Evolutionary conservation across 2,113 vertebrate genomes (phyloP).

Genomic region (Epinephelus cyanopodus): DNA sequence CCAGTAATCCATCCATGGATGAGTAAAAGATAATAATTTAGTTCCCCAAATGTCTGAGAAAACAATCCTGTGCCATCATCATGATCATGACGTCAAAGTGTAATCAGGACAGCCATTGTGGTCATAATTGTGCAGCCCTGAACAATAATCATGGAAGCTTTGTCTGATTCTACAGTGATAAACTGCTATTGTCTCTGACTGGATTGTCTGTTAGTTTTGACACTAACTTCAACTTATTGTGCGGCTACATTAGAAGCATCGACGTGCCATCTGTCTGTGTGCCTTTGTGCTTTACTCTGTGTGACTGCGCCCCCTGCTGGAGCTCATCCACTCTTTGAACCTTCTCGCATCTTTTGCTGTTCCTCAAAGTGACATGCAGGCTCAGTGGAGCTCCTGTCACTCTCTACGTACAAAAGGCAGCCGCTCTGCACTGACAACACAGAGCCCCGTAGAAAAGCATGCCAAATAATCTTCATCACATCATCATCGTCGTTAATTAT

Average conservation of each 20-base stretch:
- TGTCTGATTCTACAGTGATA: conserved; percentile 15
- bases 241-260: conserved; percentile 22
- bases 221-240: conserved; percentile 13
- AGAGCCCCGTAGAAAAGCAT: conserved; percentile 78
- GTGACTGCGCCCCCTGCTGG: conserved; percentile 66
- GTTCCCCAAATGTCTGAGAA: neutral
- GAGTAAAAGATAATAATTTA: neutral
- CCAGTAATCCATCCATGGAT: too few species aligned
- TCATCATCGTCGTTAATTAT: conserved; percentile 42
- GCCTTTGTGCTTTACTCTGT: conserved; percentile 35
- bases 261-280: neutral
- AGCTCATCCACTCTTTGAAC: conserved; percentile 5
- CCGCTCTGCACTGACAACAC: conserved; percentile 79
- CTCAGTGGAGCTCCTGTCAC: neutral
- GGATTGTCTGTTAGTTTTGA: conserved; percentile 3
- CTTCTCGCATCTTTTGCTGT: neutral
- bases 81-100: neutral
- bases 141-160: conserved; percentile 17
- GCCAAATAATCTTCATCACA: conserved; percentile 69
- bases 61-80: neutral
- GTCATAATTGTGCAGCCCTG: neutral
- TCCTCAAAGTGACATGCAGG: conserved; percentile 31
- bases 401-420: conserved; percentile 32
- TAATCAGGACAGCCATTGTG: neutral
- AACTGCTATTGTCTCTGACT: conserved; percentile 26